phyloP scores from a whole-genome alignment of 1,140 invertebrate species.

The Sarcophaga peregrina region DNA sequence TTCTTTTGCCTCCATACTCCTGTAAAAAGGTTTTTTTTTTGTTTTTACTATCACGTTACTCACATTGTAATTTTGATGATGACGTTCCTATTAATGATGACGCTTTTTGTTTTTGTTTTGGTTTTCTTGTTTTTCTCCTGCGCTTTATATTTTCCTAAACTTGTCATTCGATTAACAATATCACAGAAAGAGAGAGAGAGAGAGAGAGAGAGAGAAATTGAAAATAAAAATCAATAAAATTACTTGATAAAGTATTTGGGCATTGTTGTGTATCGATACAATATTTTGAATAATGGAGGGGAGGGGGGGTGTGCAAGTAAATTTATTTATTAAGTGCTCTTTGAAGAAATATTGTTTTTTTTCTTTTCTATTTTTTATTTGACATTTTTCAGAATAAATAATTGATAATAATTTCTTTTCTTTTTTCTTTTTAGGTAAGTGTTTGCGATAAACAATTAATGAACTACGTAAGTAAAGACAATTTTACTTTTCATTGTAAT shows the following conservation, averaged over 20 bases:
- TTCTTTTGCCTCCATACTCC: not conserved
- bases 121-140: not conserved
- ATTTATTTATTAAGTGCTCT: no score
- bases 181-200: not conserved
- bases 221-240: constrained; percentile 67
- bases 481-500: not conserved
- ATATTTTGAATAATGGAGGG: no score
- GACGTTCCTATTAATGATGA: constrained; percentile 23
- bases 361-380: no score
- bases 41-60: constrained; percentile 37
- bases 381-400: not conserved
- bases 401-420: not conserved
- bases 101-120: not conserved
- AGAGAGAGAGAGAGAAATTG: constrained; percentile 48
- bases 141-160: not conserved
- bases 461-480: constrained; percentile 12
- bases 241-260: constrained; percentile 52
- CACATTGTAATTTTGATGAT: constrained; percentile 19
- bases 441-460: constrained; percentile 13
- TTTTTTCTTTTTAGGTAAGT: not conserved
- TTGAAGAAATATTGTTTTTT: not conserved
- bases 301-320: no score
- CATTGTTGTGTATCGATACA: no score
- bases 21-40: not conserved
- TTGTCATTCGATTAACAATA: constrained; percentile 3